Evolutionary conservation across 2,888 invertebrate genomes (phyloP).

Genomic region (Eristalis pertinax): DNA sequence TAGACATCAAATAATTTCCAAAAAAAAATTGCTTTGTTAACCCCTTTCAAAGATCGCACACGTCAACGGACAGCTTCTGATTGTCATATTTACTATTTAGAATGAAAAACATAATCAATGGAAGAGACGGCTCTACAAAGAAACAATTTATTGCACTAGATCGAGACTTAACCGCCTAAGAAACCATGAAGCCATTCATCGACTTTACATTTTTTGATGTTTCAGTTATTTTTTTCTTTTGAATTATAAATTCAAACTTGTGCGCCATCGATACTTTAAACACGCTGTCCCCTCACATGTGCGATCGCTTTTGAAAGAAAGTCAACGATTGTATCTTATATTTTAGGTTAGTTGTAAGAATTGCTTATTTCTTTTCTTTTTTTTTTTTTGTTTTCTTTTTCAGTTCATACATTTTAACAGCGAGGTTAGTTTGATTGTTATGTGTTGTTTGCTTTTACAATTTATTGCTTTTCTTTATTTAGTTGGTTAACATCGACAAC

Average conservation of each 20-base stretch:
- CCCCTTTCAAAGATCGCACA: slow-evolving; percentile 6
- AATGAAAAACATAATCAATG: not conserved
- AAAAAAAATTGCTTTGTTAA: not conserved
- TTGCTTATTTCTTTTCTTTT: not conserved
- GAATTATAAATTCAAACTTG: not conserved
- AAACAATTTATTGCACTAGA: not conserved
- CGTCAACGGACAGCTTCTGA: slow-evolving; percentile 6
- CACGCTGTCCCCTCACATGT: slow-evolving; percentile 11
- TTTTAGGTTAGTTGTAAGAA: not conserved
- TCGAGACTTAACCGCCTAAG: not conserved
- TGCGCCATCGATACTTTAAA: not conserved
- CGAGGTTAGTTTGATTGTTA: slow-evolving; percentile 57
- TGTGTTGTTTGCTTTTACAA: slow-evolving; percentile 19
- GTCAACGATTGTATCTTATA: not conserved
- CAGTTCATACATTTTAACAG: slow-evolving; percentile 11
- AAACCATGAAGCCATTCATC: not conserved
- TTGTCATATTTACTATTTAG: slow-evolving; percentile 16
- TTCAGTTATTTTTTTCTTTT: not conserved
- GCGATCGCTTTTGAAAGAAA: slow-evolving; percentile 9
- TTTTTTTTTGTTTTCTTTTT: slow-evolving; percentile 1
- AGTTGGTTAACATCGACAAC: slow-evolving; percentile 35
- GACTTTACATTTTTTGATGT: not conserved
- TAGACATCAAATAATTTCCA: not conserved
- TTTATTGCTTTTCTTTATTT: slow-evolving; percentile 10
- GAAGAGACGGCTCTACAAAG: not conserved